Base-by-base conservation (phyloP, 2,113 vertebrate species). In the Petrocephalus zakoni region DNA sequence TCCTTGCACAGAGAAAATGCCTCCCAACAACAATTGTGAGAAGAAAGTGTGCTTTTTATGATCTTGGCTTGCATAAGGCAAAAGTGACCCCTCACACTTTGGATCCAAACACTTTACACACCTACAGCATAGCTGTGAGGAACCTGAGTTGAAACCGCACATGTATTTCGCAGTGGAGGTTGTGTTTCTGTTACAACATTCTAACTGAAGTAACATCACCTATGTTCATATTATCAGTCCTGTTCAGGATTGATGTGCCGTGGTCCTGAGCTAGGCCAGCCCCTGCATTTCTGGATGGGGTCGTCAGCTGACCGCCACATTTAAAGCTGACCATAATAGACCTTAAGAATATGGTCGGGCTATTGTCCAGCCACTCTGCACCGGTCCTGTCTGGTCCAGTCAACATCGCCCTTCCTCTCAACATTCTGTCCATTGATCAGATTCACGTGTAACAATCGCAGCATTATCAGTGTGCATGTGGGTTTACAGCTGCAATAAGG, bases 11-110 rank as follows among this genome's bases (percentile, higher is more conserved):
- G 34, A 37, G 9, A 47, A 61, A 29, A 46, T 90, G 91, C 90
- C 89, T 92, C 87, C 89, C 87, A 64, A 91, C 47, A 81, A 93
- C 92, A 93, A 92, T 90, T 88, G 90, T 51, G 34, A 1, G 86
- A 91, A 91, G 91, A 90, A 92, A 90, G 49, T 88, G 52, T 47
- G 46, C 72, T 4, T 89, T 82, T 51, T 49, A 89, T 47, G 56
- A 90, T 64, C 90, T 92, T 93, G 90, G 92, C 91, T 81, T 61
- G 42, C 75, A 21, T 21, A 34, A 86, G 29, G n/a, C 47, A 25
- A 21, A 1, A 88, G 22, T n/a, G 34, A 6, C 13, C 29, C 42
- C 29, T 88, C 49, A 42, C 10, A 11, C 42, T 61, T 17, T 22
- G 22, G 34, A 21, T 17, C 11, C 3, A 19, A 29, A 34, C 25